These are phyloP conservation scores for Heliconius eleuchia DNA, from an alignment of 1,140 invertebrate species.

Conservation along the genomic window DNA sequence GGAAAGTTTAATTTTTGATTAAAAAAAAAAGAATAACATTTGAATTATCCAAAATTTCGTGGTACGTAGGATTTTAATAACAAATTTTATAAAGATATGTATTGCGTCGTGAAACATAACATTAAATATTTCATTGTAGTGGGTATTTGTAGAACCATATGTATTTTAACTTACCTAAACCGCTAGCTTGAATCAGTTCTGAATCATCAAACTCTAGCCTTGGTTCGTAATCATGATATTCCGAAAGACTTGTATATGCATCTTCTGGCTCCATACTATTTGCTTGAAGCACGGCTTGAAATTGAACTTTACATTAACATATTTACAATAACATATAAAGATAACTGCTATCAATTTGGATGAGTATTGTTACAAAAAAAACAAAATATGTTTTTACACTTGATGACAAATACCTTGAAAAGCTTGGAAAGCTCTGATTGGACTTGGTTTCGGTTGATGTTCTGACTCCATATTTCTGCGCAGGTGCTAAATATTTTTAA, in stretches of 20 bases:
- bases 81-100: not conserved
- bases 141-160: not conserved
- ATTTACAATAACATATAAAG: not conserved
- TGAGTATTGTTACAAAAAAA: not conserved
- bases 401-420: slow-evolving; percentile 59
- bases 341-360: not conserved
- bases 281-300: slow-evolving; percentile 56
- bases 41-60: too few species aligned
- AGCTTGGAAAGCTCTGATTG: slow-evolving; percentile 68
- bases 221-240: slow-evolving; percentile 96
- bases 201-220: slow-evolving; percentile 98
- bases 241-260: slow-evolving; percentile 93
- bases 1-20: too few species aligned
- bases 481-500: slow-evolving; percentile 2
- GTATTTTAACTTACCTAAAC: slow-evolving; percentile 55
- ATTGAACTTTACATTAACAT: not conserved
- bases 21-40: too few species aligned
- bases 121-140: not conserved
- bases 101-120: not conserved
- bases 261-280: slow-evolving; percentile 83
- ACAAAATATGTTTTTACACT: not conserved
- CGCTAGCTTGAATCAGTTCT: slow-evolving; percentile 86
- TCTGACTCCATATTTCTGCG: slow-evolving; percentile 60
- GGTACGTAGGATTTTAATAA: too few species aligned
- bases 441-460: slow-evolving; percentile 66